These are phyloP conservation scores for Dryobota labecula DNA, from an alignment of 2,888 invertebrate genomes.

Conservation along the genomic window DNA sequence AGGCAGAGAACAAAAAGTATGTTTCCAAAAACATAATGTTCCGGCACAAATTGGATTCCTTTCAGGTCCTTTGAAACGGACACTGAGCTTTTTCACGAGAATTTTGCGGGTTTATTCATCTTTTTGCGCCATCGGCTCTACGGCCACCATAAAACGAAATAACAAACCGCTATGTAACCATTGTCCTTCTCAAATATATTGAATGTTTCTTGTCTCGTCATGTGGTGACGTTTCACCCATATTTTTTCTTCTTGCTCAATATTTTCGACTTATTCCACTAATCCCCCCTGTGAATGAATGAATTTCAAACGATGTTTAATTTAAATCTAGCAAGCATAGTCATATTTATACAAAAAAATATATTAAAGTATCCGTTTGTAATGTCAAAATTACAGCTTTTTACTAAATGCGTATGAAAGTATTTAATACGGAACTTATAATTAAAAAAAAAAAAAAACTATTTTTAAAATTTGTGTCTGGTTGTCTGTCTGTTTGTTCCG, in stretches of 20 bases:
- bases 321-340: too few species aligned
- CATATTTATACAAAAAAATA: too few species aligned
- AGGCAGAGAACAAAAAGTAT: slow-evolving; percentile 1
- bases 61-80: slow-evolving; percentile 29
- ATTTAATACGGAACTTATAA: too few species aligned
- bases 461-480: too few species aligned
- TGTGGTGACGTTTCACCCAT: not conserved
- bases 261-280: too few species aligned
- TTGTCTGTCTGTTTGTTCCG: too few species aligned
- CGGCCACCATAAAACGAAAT: slow-evolving; percentile 44
- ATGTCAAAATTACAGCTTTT: too few species aligned
- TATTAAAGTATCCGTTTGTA: too few species aligned
- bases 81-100: slow-evolving; percentile 22
- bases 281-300: too few species aligned
- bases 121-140: slow-evolving; percentile 34
- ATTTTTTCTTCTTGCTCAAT: not conserved
- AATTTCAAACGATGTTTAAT: too few species aligned
- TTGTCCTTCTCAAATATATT: slow-evolving; percentile 47
- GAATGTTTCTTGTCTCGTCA: slow-evolving; percentile 40
- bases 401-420: too few species aligned
- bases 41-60: slow-evolving; percentile 31
- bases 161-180: slow-evolving; percentile 23
- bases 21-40: slow-evolving; percentile 22
- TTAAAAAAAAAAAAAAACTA: too few species aligned
- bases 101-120: slow-evolving; percentile 32